Base-by-base conservation (phyloP, 2,113 vertebrate species). In the Aviceda subcristata region DNA sequence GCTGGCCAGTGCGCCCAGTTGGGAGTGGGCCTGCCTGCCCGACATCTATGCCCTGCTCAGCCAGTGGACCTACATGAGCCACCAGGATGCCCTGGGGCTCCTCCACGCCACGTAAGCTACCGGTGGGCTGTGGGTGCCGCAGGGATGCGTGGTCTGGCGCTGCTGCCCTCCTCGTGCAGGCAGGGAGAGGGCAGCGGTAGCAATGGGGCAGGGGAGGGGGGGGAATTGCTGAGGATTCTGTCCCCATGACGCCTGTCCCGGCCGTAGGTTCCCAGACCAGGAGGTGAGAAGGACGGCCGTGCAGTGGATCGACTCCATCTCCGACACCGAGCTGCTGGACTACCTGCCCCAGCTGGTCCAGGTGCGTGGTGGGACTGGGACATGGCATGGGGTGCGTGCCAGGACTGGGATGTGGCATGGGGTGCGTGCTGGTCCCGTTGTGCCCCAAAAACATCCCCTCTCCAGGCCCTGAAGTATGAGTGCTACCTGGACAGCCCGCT, bases 401-500 rank as follows among this genome's bases (percentile, higher is more conserved):
- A 14, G 63, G n/a, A 62, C 26, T 0, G 2, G 56, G 64, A 30
- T 1, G 6, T 21, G 38, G 15, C 34, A 0, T 0, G 12, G 64
- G 46, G 56, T 4, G 23, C 15, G 2, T 5, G 2, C 39, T 0
- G 1, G 16, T 69, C 72, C 36, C 15, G 0, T 64, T 6, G 27
- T 9, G 14, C 12, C 66, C 51, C 60, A 39, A 78, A 88, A 9
- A 50, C 17, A 11, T 75, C 19, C 46, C 64, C 26, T 9, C 18
- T 26, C 8, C 82, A 99, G 99, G 99, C 99, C 12, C 97, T 99
- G 78, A 99, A 99, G 98, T 99, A 99, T 6, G 99, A 99, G 96
- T 99, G 99, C 92, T 99, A 99, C 98, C 98, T 99, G 97, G 99
- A 99, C 98, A 99, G 99, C 50, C 99, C 99, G 0, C 96, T 99